These are phyloP conservation scores for Lycophotia porphyrea DNA, from an alignment of 2,888 invertebrate genomes.

Conservation along the genomic window DNA sequence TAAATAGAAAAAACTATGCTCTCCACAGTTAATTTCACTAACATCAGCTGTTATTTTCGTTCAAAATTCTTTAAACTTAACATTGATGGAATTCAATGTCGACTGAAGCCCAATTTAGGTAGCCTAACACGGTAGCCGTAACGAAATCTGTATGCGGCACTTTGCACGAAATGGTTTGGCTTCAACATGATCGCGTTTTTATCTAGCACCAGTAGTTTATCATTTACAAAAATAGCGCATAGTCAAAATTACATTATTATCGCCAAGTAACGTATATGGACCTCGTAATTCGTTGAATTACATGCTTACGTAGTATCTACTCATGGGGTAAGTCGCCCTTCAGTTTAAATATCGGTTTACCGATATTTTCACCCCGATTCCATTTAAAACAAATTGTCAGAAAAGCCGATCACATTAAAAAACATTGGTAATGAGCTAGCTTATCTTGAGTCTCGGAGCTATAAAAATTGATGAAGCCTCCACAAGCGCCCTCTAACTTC, in stretches of 20 bases:
- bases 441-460: slow-evolving; percentile 75
- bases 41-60: no score
- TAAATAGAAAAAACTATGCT: background rate
- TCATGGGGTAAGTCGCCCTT: slow-evolving; percentile 3
- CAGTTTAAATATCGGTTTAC: slow-evolving; percentile 8
- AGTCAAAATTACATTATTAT: no score
- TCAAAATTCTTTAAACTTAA: background rate
- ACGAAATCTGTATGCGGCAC: background rate
- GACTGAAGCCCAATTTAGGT: background rate
- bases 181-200: background rate
- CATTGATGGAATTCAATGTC: background rate
- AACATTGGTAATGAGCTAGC: slow-evolving; percentile 78
- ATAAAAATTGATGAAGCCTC: slow-evolving; percentile 82
- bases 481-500: slow-evolving; percentile 72
- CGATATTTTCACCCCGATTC: slow-evolving; percentile 41
- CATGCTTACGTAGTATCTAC: background rate
- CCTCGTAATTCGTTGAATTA: background rate
- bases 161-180: background rate
- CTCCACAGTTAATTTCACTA: no score
- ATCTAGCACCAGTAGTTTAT: background rate
- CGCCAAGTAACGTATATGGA: background rate
- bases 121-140: background rate
- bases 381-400: slow-evolving; percentile 62
- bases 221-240: background rate
- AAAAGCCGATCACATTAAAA: slow-evolving; percentile 65